Evolutionary conservation across 2,113 vertebrate species (phyloP).

Genomic region (Istiophorus platypterus): DNA sequence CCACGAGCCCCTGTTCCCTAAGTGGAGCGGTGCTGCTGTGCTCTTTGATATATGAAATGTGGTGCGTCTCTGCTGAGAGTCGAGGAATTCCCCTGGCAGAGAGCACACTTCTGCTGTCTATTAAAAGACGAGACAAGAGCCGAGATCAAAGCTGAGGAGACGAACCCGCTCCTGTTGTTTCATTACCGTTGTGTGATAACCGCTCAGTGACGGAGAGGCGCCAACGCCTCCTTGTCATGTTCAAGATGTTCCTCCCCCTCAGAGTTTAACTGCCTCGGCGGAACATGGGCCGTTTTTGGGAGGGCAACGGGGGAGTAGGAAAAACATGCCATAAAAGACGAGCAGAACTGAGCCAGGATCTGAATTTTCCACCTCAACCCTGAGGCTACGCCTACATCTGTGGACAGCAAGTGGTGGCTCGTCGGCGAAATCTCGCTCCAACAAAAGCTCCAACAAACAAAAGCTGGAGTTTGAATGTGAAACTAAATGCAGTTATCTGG

Average conservation of each 20-base stretch:
- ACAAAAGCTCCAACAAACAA: too few relatives aligned
- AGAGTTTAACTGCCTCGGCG: too few relatives aligned
- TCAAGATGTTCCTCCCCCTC: neutral
- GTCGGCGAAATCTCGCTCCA: too few relatives aligned
- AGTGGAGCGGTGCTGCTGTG: slow-evolving; percentile 38
- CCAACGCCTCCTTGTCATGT: neutral
- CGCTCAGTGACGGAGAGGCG: neutral
- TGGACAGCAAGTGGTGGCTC: too few relatives aligned
- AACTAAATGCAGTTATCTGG: too few relatives aligned
- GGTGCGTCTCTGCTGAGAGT: slow-evolving; percentile 50
- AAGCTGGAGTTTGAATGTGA: too few relatives aligned
- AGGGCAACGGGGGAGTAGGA: neutral
- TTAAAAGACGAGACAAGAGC: slow-evolving; percentile 53
- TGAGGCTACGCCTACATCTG: too few relatives aligned
- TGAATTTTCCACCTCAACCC: too few relatives aligned
- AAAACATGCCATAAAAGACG: too few relatives aligned
- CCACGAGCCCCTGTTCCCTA: slow-evolving; percentile 55
- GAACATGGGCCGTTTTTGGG: neutral
- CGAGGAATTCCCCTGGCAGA: slow-evolving; percentile 47
- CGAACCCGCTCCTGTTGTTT: slow-evolving; percentile 17
- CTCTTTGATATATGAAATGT: slow-evolving; percentile 69
- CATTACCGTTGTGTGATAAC: slow-evolving; percentile 22
- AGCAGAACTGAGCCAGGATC: too few relatives aligned
- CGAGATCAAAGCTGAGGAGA: slow-evolving; percentile 41
- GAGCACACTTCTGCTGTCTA: slow-evolving; percentile 65